Evolutionary conservation across 2,113 vertebrate species (phyloP).

Genomic region (Archocentrus centrarchus): DNA sequence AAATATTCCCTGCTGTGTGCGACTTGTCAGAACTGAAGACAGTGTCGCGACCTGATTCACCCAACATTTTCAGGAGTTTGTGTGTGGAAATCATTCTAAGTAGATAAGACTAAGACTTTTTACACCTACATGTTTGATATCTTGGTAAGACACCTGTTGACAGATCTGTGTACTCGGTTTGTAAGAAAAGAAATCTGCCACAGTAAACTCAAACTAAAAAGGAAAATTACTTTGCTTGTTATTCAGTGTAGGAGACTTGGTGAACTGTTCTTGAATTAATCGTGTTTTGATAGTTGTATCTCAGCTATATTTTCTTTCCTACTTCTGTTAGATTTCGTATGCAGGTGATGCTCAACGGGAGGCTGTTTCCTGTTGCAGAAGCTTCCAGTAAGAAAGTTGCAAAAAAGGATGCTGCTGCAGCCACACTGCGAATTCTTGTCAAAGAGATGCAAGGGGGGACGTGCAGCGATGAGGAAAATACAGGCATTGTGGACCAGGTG

Average conservation of each 20-base stretch:
- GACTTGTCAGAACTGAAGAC: no score
- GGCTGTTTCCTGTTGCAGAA: constrained; percentile 89
- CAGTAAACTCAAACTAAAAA: constrained; percentile 5
- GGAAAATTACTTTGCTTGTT: neutral
- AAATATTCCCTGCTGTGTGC: neutral
- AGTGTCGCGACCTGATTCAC: neutral
- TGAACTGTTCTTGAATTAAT: neutral
- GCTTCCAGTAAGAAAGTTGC: constrained; percentile 95
- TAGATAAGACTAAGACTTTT: neutral
- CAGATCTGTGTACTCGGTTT: neutral
- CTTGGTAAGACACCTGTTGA: neutral
- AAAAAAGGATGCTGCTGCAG: constrained; percentile 92
- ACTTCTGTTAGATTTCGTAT: constrained; percentile 88
- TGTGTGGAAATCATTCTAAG: neutral
- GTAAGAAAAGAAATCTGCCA: neutral
- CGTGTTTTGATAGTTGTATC: neutral
- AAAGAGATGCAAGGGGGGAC: constrained; percentile 78
- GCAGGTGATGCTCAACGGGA: constrained; percentile 91
- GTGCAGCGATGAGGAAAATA: constrained; percentile 46
- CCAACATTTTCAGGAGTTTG: neutral
- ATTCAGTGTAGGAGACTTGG: neutral
- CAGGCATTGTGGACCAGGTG: constrained; percentile 44
- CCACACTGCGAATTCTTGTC: constrained; percentile 86
- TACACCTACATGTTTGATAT: neutral
- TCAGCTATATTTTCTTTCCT: neutral